Percentiles rank a stretch among this genome's conserved stretches.
phyloP scores from a whole-genome alignment of 2,797 vertebrate species.

The Acestrorhynchus altus region DNA sequence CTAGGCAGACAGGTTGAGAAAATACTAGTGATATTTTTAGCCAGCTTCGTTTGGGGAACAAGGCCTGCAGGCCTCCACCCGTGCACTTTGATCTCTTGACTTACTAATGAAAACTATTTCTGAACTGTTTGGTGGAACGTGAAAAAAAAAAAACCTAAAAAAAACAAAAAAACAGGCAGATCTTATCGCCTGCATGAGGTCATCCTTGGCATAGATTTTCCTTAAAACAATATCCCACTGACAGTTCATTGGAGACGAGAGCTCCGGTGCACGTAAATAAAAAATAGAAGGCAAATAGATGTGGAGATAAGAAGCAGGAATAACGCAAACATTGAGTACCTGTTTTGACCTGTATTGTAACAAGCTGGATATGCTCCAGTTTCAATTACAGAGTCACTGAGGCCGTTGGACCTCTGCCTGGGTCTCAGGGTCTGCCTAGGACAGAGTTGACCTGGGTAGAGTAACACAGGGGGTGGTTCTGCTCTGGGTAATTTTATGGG shows the following conservation, averaged over 20 bases:
- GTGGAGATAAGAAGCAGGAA: conserved; percentile 31
- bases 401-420: not conserved
- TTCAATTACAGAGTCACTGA: conserved; percentile 40
- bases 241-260: conserved; percentile 31
- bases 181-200: conserved; percentile 49
- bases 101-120: conserved; percentile 43
- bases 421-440: conserved; percentile 25
- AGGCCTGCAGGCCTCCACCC: conserved; percentile 10
- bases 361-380: conserved; percentile 43
- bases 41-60: no score
- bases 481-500: conserved; percentile 54
- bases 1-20: conserved; percentile 35
- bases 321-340: conserved; percentile 29
- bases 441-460: conserved; percentile 53
- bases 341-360: conserved; percentile 50
- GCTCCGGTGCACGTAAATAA: conserved; percentile 38
- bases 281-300: conserved; percentile 56
- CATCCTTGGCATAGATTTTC: conserved; percentile 43
- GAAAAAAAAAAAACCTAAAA: no score
- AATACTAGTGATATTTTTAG: conserved; percentile 50
- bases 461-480: conserved; percentile 49
- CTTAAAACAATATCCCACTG: conserved; percentile 52
- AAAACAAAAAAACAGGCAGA: conserved; percentile 42
- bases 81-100: conserved; percentile 44
- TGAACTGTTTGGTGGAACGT: conserved; percentile 19